Conservation (phyloP, 2,113 vertebrate genomes). For the Nycticebus coucang region DNA sequence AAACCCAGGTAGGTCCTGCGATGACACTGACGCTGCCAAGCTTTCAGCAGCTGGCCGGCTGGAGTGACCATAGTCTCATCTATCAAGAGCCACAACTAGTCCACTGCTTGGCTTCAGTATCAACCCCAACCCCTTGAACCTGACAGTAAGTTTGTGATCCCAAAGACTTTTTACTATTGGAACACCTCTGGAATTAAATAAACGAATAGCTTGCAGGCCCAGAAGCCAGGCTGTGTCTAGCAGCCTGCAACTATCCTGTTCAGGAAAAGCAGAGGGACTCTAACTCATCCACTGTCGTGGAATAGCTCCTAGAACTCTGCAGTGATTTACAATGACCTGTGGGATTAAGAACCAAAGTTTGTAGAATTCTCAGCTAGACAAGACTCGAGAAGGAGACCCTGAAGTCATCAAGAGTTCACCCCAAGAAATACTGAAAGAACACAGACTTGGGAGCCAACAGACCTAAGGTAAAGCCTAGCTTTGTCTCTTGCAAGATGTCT, state of each 20-base stretch:
- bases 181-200: conserved; percentile 66
- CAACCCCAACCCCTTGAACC: not conserved
- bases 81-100: conserved; percentile 72
- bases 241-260: conserved; percentile 52
- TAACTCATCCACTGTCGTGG: fast-evolving
- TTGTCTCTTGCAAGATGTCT: not conserved
- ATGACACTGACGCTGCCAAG: conserved; percentile 49
- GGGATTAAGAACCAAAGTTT: not conserved
- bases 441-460: not conserved
- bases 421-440: not conserved
- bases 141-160: conserved; percentile 73
- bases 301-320: too few species aligned
- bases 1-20: conserved; percentile 67
- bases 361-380: not conserved
- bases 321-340: not conserved
- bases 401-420: not conserved
- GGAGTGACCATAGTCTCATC: conserved; percentile 61
- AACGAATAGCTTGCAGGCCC: conserved; percentile 66
- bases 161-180: conserved; percentile 19
- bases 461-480: not conserved
- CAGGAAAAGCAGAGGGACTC: not conserved
- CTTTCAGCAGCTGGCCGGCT: conserved; percentile 57
- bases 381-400: not conserved
- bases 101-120: conserved; percentile 69
- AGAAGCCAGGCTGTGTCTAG: not conserved